Percentiles rank a stretch among this genome's conserved stretches.
These are phyloP conservation scores for Phlogophora meticulosa DNA, from an alignment of 2,888 invertebrate genomes.

Conservation along the genomic window DNA sequence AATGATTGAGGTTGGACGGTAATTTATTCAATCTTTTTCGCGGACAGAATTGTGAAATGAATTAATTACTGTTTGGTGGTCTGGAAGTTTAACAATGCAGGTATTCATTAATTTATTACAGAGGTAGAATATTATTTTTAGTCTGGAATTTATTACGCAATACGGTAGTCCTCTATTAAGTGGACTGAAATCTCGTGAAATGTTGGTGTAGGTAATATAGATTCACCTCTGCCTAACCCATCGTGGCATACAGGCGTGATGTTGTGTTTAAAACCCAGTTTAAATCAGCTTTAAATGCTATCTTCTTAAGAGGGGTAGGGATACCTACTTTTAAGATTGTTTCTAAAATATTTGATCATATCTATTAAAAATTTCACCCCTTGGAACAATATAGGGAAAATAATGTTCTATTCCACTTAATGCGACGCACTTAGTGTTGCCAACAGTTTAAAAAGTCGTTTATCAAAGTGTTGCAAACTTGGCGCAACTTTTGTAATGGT, in stretches of 20 bases:
- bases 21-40: slow-evolving; percentile 47
- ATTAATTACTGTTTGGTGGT: slow-evolving; percentile 35
- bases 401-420: slow-evolving; percentile 68
- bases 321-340: not conserved
- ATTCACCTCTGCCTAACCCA: too few species aligned
- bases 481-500: slow-evolving; percentile 80
- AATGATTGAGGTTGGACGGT: slow-evolving; percentile 20
- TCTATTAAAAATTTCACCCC: slow-evolving; percentile 26
- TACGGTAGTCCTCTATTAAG: too few species aligned
- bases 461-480: slow-evolving; percentile 79
- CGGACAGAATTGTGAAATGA: slow-evolving; percentile 13
- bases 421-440: slow-evolving; percentile 75
- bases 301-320: not conserved
- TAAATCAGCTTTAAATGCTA: not conserved
- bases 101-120: not conserved
- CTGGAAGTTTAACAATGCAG: slow-evolving; percentile 11
- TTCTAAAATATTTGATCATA: slow-evolving; percentile 12
- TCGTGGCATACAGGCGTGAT: too few species aligned
- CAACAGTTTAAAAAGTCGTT: slow-evolving; percentile 88
- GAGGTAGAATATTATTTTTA: not conserved
- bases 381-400: slow-evolving; percentile 49
- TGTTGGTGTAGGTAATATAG: too few species aligned
- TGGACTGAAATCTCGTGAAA: too few species aligned
- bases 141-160: too few species aligned
- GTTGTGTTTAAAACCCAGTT: too few species aligned